phyloP scores from a whole-genome alignment of 1,140 invertebrate species.

The Diplogasteroides magnus region DNA sequence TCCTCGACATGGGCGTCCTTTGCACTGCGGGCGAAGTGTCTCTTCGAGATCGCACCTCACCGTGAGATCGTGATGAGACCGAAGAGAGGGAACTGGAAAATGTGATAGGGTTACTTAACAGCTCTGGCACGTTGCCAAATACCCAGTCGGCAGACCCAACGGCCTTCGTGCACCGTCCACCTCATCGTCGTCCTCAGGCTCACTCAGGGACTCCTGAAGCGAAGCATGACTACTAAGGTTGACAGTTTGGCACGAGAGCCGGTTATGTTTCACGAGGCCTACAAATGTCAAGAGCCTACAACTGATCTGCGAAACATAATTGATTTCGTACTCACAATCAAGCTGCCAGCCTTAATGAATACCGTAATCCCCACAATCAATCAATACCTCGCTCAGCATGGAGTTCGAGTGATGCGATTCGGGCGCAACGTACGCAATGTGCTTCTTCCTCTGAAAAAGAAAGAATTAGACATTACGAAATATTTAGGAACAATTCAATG shows the following conservation, averaged over 20 bases:
- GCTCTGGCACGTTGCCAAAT: too few relatives aligned
- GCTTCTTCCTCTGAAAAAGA: conserved; percentile 48
- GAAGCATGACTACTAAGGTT: too few relatives aligned
- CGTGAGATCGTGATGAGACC: background rate
- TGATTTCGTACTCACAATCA: background rate
- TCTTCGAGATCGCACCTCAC: background rate
- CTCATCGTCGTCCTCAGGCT: too few relatives aligned
- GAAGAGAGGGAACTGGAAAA: background rate
- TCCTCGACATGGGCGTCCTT: background rate
- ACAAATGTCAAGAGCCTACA: too few relatives aligned
- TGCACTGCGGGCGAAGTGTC: background rate
- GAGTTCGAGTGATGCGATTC: conserved; percentile 53
- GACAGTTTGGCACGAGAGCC: too few relatives aligned
- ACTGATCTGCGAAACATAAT: too few relatives aligned
- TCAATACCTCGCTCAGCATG: conserved; percentile 53
- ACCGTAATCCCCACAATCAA: conserved; percentile 29
- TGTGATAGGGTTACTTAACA: too few relatives aligned
- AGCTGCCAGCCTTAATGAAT: conserved; percentile 15
- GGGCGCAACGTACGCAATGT: conserved; percentile 54
- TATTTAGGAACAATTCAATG: too few relatives aligned
- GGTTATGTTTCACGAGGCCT: too few relatives aligned
- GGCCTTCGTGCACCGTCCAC: too few relatives aligned
- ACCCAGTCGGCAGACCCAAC: too few relatives aligned
- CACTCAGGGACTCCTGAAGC: too few relatives aligned
- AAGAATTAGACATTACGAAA: background rate